phyloP scores from a whole-genome alignment of 2,888 invertebrate species.

The Diploptera punctata region DNA sequence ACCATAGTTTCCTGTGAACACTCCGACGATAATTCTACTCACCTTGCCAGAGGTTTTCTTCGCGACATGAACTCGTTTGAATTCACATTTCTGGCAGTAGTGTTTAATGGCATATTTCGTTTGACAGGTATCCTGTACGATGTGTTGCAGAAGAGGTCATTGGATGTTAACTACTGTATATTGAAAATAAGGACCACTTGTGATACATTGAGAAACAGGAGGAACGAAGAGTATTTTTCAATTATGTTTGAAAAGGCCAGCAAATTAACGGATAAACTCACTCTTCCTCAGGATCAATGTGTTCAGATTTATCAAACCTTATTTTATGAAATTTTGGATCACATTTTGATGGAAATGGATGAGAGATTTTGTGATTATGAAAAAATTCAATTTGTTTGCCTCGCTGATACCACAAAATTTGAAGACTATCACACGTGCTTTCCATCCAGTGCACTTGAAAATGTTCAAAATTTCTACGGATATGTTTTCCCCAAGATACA shows the following conservation, averaged over 20 bases:
- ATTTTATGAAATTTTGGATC: conserved; percentile 25
- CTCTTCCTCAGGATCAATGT: neutral
- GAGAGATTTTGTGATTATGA: conserved; percentile 23
- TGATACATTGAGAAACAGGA: conserved; percentile 20
- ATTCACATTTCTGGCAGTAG: conserved; percentile 43
- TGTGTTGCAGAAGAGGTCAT: conserved; percentile 41
- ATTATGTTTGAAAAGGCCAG: neutral
- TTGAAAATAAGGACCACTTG: conserved; percentile 38
- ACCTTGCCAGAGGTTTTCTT: conserved; percentile 41
- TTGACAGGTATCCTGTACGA: conserved; percentile 21
- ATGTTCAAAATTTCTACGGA: conserved; percentile 17
- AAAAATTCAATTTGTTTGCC: conserved; percentile 35
- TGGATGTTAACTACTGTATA: conserved; percentile 44
- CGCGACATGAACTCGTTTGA: conserved; percentile 44
- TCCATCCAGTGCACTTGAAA: conserved; percentile 4
- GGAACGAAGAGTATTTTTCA: conserved; percentile 24
- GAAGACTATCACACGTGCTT: neutral
- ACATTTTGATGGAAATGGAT: no score
- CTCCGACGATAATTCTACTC: conserved; percentile 42
- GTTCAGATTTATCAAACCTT: neutral
- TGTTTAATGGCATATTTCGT: conserved; percentile 45
- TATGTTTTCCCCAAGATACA: neutral
- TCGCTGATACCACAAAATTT: conserved; percentile 25
- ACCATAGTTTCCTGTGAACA: conserved; percentile 23
- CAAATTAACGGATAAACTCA: neutral